Base-by-base conservation (phyloP, 1,140 invertebrate species). In the Cheumatopsyche charites region DNA sequence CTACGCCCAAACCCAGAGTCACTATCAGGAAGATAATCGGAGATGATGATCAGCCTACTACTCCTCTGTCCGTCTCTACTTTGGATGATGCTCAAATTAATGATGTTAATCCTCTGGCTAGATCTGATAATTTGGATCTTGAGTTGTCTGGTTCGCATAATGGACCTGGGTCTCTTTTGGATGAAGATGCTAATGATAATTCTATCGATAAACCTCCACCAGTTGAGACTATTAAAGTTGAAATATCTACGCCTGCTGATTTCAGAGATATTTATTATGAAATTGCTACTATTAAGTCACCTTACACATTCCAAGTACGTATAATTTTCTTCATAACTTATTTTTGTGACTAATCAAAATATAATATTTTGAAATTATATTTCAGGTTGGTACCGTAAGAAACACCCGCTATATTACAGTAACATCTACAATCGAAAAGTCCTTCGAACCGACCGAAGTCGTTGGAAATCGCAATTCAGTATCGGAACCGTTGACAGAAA, bases 281-380 rank as follows among this genome's bases (percentile, higher is more conserved):
- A 85, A 92, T 95, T 72, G 93, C 93, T 5, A 95, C 94, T 0
- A 92, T 95, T 67, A 94, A 93, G 79, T 94, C 92, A 58, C 93
- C 94, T 0, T 95, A 94, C 78, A 90, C 91, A 21, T 95, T 95
- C 82, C 92, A 94, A 87, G 92, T 94, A 83, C 71, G 65, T 26
- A 67, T 29, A 3, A 36, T 19, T 55, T 23, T 36, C 9, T 36
- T 36, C 29, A 36, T 4, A 36, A 36, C 29, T 36, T 36, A 36
- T 36, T 36, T 36, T 36, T 36, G 29, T 36, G n/a, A n/a, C n/a
- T n/a, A n/a, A n/a, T n/a, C n/a, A n/a, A n/a, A n/a, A n/a, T n/a
- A n/a, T n/a, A n/a, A n/a, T n/a, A n/a, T n/a, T n/a, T n/a, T n/a
- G n/a, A n/a, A n/a, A n/a, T n/a, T 23, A 62, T 62, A 62, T 71